Percentiles rank a stretch among this genome's conserved stretches.
Evolutionary conservation across 2,888 invertebrate genomes (phyloP).

Genomic region (Acleris cristana): DNA sequence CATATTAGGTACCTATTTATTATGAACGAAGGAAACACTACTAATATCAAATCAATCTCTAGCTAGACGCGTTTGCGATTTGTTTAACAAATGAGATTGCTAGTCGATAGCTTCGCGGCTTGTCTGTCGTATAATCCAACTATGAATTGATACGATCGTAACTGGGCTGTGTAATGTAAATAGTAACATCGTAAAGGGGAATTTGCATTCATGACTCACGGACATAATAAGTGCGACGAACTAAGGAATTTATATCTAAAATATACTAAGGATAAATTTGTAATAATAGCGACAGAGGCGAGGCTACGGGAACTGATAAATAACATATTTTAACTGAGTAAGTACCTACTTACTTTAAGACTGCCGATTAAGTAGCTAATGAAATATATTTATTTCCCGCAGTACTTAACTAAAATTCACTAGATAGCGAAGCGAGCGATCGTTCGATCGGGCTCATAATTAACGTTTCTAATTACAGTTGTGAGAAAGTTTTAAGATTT

Average conservation of each 20-base stretch:
- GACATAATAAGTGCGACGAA: conserved; percentile 17
- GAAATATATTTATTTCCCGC: conserved; percentile 15
- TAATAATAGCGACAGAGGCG: not conserved
- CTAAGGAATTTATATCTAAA: conserved; percentile 6
- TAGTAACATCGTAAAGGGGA: conserved; percentile 43
- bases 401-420: conserved; percentile 30
- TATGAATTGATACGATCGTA: conserved; percentile 31
- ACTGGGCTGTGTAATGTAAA: conserved; percentile 41
- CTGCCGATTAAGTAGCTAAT: not conserved
- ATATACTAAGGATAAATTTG: not conserved
- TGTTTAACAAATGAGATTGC: conserved; percentile 27
- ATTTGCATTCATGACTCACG: conserved; percentile 52
- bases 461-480: conserved; percentile 47
- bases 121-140: conserved; percentile 33
- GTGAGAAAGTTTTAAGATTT: conserved; percentile 47
- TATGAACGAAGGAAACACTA: too few relatives aligned
- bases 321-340: too few relatives aligned
- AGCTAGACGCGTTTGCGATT: conserved; percentile 3
- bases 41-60: not conserved
- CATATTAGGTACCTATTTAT: too few relatives aligned
- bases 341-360: not conserved
- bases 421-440: conserved; percentile 44
- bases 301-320: too few relatives aligned
- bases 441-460: conserved; percentile 45
- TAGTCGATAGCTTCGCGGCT: conserved; percentile 17